Conservation (phyloP, 2,797 vertebrate genomes). For the Enteromius unitaeniatus region DNA sequence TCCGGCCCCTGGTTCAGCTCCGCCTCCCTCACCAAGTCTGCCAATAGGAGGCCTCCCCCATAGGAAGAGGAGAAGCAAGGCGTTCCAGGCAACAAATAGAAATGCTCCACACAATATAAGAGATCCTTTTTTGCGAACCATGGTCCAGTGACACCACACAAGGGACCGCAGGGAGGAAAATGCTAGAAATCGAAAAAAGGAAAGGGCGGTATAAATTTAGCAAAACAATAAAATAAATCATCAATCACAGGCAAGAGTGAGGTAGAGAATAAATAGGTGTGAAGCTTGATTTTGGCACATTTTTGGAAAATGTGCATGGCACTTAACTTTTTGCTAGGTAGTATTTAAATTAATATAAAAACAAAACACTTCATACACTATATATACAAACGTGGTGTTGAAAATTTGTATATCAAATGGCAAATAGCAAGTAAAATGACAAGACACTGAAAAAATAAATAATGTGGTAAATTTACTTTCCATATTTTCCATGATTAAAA, state of each 20-base stretch:
- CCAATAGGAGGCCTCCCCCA: constrained; percentile 86
- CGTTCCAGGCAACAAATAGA: constrained; percentile 93
- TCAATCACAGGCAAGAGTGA: neutral
- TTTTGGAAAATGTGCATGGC: neutral
- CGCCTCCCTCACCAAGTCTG: constrained; percentile 74
- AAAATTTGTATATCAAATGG: neutral
- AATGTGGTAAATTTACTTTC: neutral
- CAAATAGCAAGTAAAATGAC: neutral
- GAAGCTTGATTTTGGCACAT: neutral
- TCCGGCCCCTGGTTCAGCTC: constrained; percentile 79
- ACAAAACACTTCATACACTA: neutral
- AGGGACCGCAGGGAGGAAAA: constrained; percentile 65
- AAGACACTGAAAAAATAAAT: neutral
- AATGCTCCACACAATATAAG: constrained; percentile 89
- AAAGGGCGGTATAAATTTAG: constrained; percentile 12
- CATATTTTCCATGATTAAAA: neutral
- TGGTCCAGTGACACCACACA: constrained; percentile 75
- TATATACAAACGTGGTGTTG: neutral
- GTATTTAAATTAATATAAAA: neutral
- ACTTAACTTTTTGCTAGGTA: neutral
- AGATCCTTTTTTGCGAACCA: constrained; percentile 89
- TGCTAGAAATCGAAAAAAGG: constrained; percentile 53
- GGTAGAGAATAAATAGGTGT: neutral
- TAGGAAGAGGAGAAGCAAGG: constrained; percentile 92
- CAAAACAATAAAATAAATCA: neutral